Base-by-base conservation (phyloP, 2,888 invertebrate species). In the Napeogenes sylphis region DNA sequence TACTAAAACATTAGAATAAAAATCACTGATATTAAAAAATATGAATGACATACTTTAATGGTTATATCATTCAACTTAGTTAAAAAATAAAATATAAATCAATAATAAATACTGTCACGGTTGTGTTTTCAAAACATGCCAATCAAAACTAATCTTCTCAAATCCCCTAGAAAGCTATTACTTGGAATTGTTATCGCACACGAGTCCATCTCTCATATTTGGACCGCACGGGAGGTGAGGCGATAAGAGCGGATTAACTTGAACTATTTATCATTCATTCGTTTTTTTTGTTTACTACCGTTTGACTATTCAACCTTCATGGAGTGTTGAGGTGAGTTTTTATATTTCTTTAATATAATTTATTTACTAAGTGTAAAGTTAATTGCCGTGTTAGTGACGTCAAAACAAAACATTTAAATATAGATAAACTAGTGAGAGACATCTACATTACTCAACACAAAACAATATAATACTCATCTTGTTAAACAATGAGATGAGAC, bases 241-340 rank as follows among this genome's bases (percentile, higher is more conserved):
- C 83, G 90, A 90, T 90, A 90, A 90, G 84, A 78, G 74, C 77
- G 89, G 90, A 90, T 90, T 90, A 90, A 88, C 84, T 81, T 79
- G 73, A 79, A 84, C 89, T 87, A 90, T 90, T 90, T 88, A 90
- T 90, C 90, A 90, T 90, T 79, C 79, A 78, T 75, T 82, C 78
- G 73, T 80, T 77, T 84, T 84, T 88, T 87, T 87, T 83, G 77
- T 85, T 81, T 79, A 85, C 86, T 87, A 87, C 86, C 81, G 85
- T 83, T 80, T 77, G 64, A 68, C 65, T 78, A 77, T 75, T 71
- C 58, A 64, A 66, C 64, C 66, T 61, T 58, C 61, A 12, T 58
- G 63, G 56, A 58, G 61, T 61, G 59, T 59, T 46, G 63, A 61
- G 42, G 58, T 67, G 35, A 55, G 55, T 55, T 60, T 62, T 58